Evolutionary conservation across 2,797 vertebrate species (phyloP).

Genomic region (Syngnathus rostellatus): DNA sequence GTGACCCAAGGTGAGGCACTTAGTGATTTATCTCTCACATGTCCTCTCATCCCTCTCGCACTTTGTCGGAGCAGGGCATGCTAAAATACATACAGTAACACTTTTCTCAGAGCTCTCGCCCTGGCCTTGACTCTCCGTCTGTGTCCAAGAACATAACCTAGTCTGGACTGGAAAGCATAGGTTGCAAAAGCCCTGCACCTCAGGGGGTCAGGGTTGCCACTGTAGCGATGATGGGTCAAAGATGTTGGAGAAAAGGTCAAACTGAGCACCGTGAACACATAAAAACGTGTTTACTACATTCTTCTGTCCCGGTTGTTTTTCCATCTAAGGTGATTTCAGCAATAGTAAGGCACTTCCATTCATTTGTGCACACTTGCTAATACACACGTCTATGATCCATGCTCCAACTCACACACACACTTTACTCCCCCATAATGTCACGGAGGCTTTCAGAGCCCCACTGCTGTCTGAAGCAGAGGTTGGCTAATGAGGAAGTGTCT

Average conservation of each 20-base stretch:
- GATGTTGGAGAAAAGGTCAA: conserved; percentile 27
- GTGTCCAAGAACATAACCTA: conserved; percentile 28
- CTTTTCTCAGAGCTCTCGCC: conserved; percentile 38
- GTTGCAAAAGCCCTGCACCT: conserved; percentile 34
- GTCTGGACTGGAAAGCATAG: conserved; percentile 27
- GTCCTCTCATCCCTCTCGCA: conserved; percentile 67
- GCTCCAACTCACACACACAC: conserved; percentile 17
- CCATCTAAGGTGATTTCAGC: conserved; percentile 25
- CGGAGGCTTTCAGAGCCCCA: conserved; percentile 36
- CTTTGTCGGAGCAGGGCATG: conserved; percentile 38
- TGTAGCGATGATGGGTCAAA: conserved; percentile 40
- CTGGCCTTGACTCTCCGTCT: conserved; percentile 38
- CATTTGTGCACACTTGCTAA: conserved; percentile 22
- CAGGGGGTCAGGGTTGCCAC: conserved; percentile 38
- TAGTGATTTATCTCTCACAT: conserved; percentile 76
- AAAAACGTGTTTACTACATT: conserved; percentile 24
- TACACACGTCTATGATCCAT: conserved; percentile 22
- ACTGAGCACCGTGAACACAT: conserved; percentile 13
- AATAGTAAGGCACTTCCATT: conserved; percentile 19
- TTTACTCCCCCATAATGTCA: conserved; percentile 39
- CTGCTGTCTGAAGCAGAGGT: conserved; percentile 46
- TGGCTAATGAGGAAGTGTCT: conserved; percentile 73
- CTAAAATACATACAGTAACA: conserved; percentile 40
- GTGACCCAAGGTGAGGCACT: conserved; percentile 78
- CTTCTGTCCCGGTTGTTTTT: conserved; percentile 24